Conservation (phyloP, 1,140 invertebrate genomes). For the Lepidurus packardi region DNA sequence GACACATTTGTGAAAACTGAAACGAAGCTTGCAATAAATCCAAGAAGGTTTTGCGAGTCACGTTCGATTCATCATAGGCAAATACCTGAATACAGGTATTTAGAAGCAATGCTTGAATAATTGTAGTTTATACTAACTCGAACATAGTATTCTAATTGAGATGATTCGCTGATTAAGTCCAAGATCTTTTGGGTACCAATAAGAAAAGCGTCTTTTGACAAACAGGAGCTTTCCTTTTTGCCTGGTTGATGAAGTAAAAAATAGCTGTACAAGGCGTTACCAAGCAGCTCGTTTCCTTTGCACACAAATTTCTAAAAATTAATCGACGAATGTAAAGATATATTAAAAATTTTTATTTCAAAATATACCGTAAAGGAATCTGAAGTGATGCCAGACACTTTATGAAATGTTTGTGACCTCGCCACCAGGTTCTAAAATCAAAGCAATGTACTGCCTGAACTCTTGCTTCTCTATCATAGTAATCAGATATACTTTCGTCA, state of each 20-base stretch:
- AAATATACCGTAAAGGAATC: background rate
- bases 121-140: slow-evolving; percentile 5
- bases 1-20: background rate
- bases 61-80: background rate
- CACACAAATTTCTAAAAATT: slow-evolving; percentile 28
- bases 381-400: background rate
- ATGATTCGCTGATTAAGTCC: slow-evolving; percentile 24
- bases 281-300: slow-evolving; percentile 11
- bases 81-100: background rate
- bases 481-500: background rate
- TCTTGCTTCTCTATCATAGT: background rate
- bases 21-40: background rate
- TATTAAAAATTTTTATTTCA: background rate
- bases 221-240: background rate
- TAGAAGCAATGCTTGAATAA: background rate
- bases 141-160: slow-evolving; percentile 17
- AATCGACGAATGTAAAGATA: background rate
- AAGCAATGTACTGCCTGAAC: background rate
- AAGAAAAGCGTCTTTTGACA: slow-evolving; percentile 28
- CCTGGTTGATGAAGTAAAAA: background rate
- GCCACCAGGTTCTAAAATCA: background rate
- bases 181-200: slow-evolving; percentile 28
- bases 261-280: slow-evolving; percentile 24
- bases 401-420: background rate
- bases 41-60: background rate